phyloP scores from a whole-genome alignment of 2,797 vertebrate species.

The Crocidura indochinensis region DNA sequence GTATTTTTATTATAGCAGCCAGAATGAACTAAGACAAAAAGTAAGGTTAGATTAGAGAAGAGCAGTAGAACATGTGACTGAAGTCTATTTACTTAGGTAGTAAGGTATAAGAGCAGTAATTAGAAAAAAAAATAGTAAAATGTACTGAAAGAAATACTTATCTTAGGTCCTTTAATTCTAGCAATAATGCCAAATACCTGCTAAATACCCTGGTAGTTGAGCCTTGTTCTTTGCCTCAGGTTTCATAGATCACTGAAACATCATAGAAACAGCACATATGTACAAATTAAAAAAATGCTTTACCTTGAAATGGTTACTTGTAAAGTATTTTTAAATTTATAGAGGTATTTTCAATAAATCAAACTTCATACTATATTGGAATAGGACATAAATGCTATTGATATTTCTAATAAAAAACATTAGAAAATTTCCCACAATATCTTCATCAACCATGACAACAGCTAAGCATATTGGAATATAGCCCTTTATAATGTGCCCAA shows the following conservation, averaged over 20 bases:
- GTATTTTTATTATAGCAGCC: neutral
- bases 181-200: conserved; percentile 55
- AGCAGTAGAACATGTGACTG: neutral
- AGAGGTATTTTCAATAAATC: conserved; percentile 64
- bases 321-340: conserved; percentile 60
- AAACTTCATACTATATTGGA: conserved; percentile 67
- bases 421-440: conserved; percentile 68
- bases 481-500: conserved; percentile 62
- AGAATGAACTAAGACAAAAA: neutral
- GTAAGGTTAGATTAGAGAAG: neutral
- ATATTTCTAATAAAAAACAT: conserved; percentile 71
- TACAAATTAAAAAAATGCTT: conserved; percentile 56
- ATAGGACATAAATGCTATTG: conserved; percentile 66
- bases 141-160: neutral
- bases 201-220: conserved; percentile 61
- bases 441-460: conserved; percentile 57
- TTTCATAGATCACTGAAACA: conserved; percentile 51
- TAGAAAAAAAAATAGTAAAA: conserved; percentile 34
- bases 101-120: neutral
- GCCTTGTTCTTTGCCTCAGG: conserved; percentile 59
- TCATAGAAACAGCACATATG: conserved; percentile 63
- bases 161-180: neutral
- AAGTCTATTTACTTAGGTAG: neutral
- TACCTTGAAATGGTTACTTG: conserved; percentile 37
- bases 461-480: conserved; percentile 32